Percentiles rank a stretch among this genome's conserved stretches.
Evolutionary conservation across 2,113 vertebrate species (phyloP).

Genomic region (Leiothrix lutea): DNA sequence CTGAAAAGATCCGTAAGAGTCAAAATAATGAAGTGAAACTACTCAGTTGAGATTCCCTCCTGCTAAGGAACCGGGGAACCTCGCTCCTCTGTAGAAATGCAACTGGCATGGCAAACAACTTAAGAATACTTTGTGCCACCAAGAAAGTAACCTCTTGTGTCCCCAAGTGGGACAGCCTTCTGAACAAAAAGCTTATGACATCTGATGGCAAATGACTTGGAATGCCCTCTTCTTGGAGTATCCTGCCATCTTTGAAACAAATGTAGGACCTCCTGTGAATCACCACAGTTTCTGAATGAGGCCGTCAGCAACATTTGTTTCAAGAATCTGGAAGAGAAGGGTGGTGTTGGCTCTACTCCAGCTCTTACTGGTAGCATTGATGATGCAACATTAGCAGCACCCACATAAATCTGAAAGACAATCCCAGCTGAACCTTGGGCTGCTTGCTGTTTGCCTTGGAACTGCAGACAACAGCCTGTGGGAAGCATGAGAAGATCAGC

Average conservation of each 20-base stretch:
- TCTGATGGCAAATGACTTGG: background rate
- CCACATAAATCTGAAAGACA: background rate
- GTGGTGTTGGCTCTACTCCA: background rate
- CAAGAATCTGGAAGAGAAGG: background rate
- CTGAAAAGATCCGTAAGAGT: background rate
- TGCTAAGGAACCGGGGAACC: background rate
- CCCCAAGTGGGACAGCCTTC: background rate
- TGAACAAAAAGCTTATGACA: background rate
- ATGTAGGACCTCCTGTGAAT: rapidly evolving
- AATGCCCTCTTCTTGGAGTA: background rate
- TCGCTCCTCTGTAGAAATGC: background rate
- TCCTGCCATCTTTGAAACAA: background rate
- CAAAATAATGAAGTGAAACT: background rate
- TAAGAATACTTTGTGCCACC: background rate
- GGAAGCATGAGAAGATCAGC: background rate
- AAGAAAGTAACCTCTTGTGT: background rate
- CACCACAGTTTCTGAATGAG: rapidly evolving
- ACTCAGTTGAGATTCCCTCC: background rate
- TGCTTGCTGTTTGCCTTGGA: background rate
- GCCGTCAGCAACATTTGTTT: background rate
- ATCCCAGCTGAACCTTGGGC: rapidly evolving
- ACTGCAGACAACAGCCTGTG: background rate
- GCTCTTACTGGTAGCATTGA: background rate
- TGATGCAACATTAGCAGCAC: background rate
- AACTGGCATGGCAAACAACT: background rate